Conservation (phyloP, 2,797 vertebrate species). For the Geotrypetes seraphini region DNA sequence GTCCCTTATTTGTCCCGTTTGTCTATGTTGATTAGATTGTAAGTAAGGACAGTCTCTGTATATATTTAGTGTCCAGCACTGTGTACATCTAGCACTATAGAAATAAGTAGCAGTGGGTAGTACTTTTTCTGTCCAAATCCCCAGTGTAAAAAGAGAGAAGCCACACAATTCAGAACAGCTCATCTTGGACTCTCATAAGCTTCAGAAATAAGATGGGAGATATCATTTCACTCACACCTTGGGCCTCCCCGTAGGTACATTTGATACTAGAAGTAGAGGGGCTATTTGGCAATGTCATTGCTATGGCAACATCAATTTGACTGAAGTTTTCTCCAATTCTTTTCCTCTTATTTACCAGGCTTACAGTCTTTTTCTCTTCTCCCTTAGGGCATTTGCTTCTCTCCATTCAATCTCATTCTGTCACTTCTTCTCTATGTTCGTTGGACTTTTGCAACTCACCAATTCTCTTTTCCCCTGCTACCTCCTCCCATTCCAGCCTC, state of each 20-base stretch:
- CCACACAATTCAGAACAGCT: background rate
- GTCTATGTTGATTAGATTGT: no score
- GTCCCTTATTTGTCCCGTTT: no score
- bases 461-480: background rate
- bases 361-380: no score
- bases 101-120: no score
- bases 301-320: constrained; percentile 40
- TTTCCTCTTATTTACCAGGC: no score
- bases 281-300: constrained; percentile 42
- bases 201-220: constrained; percentile 12
- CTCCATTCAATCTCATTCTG: no score
- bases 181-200: constrained; percentile 5
- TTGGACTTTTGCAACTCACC: no score
- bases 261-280: constrained; percentile 28
- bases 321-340: constrained; percentile 22
- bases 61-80: no score
- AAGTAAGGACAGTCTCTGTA: no score
- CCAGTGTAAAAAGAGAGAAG: background rate
- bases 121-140: background rate
- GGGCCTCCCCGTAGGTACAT: constrained; percentile 35
- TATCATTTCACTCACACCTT: constrained; percentile 29
- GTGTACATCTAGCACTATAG: no score
- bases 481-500: background rate
- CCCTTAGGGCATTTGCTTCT: no score
- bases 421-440: no score